These are phyloP conservation scores for Polypterus senegalus DNA, from an alignment of 2,113 vertebrate genomes.

Conservation along the genomic window DNA sequence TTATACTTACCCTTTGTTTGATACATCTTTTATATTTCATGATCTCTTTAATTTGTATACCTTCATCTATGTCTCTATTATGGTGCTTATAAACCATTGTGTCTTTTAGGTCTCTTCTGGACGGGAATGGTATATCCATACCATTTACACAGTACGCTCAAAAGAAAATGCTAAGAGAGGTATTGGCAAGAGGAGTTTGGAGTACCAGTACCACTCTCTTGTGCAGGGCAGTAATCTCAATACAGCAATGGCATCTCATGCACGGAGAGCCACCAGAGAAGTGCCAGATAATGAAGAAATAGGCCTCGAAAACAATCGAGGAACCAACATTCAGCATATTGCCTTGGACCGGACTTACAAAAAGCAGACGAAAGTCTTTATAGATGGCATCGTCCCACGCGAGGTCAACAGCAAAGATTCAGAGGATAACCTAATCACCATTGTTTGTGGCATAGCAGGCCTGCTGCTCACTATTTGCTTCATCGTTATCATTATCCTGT, in stretches of 20 bases:
- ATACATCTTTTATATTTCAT: no score
- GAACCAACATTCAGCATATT: constrained; percentile 86
- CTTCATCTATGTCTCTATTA: neutral
- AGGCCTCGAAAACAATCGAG: constrained; percentile 59
- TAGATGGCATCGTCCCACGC: constrained; percentile 40
- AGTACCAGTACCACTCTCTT: constrained; percentile 52
- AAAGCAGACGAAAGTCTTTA: constrained; percentile 31
- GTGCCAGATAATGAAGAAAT: constrained; percentile 52
- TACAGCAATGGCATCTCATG: constrained; percentile 18
- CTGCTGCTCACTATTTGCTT: constrained; percentile 56
- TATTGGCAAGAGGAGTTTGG: constrained; percentile 75
- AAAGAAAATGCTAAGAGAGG: constrained; percentile 53
- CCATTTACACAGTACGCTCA: constrained; percentile 83
- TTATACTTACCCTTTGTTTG: no score
- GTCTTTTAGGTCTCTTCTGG: constrained; percentile 69
- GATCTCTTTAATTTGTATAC: no score
- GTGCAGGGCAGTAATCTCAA: constrained; percentile 19
- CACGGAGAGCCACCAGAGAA: constrained; percentile 41
- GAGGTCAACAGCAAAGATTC: constrained; percentile 39
- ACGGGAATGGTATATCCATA: constrained; percentile 85
- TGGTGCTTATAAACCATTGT: neutral
- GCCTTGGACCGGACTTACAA: constrained; percentile 52
- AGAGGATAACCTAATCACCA: constrained; percentile 38
- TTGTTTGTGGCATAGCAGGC: constrained; percentile 47
- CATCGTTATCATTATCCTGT: constrained; percentile 30